Evolutionary conservation across 2,888 invertebrate genomes (phyloP).

Genomic region (Meghimatium bilineatum): DNA sequence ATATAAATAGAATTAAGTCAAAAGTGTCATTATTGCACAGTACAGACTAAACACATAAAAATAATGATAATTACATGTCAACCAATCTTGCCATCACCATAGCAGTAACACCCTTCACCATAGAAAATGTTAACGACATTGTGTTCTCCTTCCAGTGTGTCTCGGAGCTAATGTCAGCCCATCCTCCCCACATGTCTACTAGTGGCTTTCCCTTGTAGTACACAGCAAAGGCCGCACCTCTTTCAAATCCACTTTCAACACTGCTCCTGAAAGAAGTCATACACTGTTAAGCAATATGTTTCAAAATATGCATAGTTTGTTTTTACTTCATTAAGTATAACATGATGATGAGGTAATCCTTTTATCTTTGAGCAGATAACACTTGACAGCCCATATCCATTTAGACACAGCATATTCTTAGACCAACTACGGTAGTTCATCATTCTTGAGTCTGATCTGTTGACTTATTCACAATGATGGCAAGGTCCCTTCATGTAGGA

Average conservation of each 20-base stretch:
- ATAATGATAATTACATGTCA: constrained; percentile 65
- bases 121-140: constrained; percentile 61
- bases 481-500: too few species aligned
- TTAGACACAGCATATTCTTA: too few species aligned
- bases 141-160: constrained; percentile 69
- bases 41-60: not conserved
- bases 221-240: constrained; percentile 69
- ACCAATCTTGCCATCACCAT: constrained; percentile 73
- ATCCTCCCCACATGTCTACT: constrained; percentile 74
- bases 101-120: constrained; percentile 68
- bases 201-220: constrained; percentile 70
- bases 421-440: too few species aligned
- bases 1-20: too few species aligned
- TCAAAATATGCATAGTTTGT: not conserved
- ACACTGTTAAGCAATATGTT: not conserved
- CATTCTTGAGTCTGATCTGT: too few species aligned
- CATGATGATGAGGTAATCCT: too few species aligned
- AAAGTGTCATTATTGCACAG: too few species aligned
- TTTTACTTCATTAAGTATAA: too few species aligned
- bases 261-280: constrained; percentile 48
- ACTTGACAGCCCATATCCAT: too few species aligned
- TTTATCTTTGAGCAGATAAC: too few species aligned
- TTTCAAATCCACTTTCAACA: constrained; percentile 58
- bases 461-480: too few species aligned
- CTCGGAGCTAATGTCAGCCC: constrained; percentile 65